Conservation (phyloP, 1,140 invertebrate genomes). For the Atopsyche davidsoni region DNA sequence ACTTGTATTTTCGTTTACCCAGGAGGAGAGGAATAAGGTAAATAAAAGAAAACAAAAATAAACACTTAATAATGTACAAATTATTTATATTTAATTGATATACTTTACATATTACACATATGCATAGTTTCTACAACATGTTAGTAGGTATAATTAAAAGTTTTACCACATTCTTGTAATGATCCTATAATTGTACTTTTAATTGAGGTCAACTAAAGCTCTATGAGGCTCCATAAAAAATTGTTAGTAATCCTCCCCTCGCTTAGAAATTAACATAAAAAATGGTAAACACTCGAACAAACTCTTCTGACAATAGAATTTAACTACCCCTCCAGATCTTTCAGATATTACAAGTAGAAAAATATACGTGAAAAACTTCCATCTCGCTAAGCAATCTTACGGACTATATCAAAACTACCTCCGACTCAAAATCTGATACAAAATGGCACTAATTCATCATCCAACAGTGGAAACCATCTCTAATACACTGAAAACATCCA, state of each 20-base stretch:
- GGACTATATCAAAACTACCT: no score
- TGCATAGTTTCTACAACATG: conserved; percentile 12
- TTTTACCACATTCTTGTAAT: background rate
- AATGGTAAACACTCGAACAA: conserved; percentile 14
- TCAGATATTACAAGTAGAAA: no score
- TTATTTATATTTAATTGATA: conserved; percentile 16
- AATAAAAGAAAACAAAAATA: conserved; percentile 3
- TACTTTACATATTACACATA: conserved; percentile 13
- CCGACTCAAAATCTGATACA: no score
- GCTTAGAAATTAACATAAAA: conserved; percentile 7
- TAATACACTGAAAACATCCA: no score
- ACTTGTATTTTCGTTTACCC: no score
- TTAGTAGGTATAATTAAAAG: conserved; percentile 13
- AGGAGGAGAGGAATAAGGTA: background rate
- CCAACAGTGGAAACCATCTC: no score
- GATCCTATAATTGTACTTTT: conserved; percentile 22
- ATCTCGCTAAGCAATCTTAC: no score
- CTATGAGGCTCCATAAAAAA: conserved; percentile 5
- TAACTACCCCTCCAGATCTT: background rate
- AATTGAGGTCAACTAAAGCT: conserved; percentile 23
- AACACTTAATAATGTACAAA: conserved; percentile 12
- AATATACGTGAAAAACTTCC: no score
- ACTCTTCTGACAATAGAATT: background rate
- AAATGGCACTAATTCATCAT: no score
- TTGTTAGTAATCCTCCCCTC: conserved; percentile 10